Conservation (phyloP, 1,140 invertebrate species). For the Nixonia krombeini region DNA sequence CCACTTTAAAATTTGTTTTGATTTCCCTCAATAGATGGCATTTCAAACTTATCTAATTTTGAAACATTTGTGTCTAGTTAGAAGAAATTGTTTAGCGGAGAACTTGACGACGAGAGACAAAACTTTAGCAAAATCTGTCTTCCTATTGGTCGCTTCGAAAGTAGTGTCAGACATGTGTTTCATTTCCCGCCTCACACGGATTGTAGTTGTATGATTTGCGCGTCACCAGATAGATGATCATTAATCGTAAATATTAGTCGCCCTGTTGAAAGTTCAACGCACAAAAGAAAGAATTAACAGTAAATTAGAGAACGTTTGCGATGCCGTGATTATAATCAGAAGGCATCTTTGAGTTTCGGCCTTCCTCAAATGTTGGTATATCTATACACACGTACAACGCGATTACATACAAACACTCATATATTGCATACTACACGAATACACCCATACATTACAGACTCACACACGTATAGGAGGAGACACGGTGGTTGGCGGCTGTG, state of each 20-base stretch:
- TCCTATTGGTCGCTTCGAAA: constrained; percentile 4
- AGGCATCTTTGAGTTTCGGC: background rate
- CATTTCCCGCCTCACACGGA: constrained; percentile 19
- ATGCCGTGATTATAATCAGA: too few relatives aligned
- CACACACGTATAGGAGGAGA: background rate
- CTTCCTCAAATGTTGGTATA: background rate
- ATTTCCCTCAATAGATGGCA: background rate
- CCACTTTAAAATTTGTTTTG: background rate
- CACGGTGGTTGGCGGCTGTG: constrained; percentile 41
- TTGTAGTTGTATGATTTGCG: too few relatives aligned
- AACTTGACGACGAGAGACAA: constrained; percentile 4
- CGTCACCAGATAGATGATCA: background rate
- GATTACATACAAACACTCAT: background rate
- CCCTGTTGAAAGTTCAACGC: background rate
- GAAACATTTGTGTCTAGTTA: background rate
- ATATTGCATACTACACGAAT: background rate
- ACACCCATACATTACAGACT: background rate
- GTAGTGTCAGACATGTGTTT: constrained; percentile 3
- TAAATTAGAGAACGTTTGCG: too few relatives aligned
- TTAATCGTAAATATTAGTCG: background rate
- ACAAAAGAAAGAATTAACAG: background rate
- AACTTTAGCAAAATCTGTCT: background rate
- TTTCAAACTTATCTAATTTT: background rate
- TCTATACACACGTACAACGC: background rate
- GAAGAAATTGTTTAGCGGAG: background rate